phyloP scores from a whole-genome alignment of 2,888 invertebrate genomes.

The Yponomeuta plumbellus region DNA sequence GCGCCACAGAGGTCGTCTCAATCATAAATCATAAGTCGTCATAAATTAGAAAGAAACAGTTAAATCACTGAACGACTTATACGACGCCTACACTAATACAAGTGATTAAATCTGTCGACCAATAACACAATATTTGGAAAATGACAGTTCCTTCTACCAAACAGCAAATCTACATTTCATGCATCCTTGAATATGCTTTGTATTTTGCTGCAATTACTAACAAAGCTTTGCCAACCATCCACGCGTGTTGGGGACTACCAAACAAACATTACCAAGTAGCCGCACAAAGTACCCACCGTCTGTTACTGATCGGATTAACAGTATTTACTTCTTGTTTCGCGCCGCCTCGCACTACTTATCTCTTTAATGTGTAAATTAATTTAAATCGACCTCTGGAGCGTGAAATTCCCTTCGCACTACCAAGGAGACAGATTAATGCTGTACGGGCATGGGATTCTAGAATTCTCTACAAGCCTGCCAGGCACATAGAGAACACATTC shows the following conservation, averaged over 20 bases:
- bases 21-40: too few relatives aligned
- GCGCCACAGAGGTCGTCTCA: too few relatives aligned
- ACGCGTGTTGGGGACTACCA: neutral
- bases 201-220: too few relatives aligned
- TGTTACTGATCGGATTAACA: constrained; percentile 52
- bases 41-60: too few relatives aligned
- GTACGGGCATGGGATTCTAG: constrained; percentile 17
- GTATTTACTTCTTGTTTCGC: constrained; percentile 55
- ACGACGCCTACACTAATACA: too few relatives aligned
- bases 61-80: too few relatives aligned
- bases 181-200: too few relatives aligned
- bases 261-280: constrained; percentile 7
- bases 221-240: neutral
- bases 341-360: constrained; percentile 43
- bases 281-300: constrained; percentile 26
- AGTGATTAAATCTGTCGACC: too few relatives aligned
- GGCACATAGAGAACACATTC: neutral
- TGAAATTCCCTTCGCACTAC: constrained; percentile 69
- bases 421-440: constrained; percentile 58
- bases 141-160: too few relatives aligned
- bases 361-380: constrained; percentile 69
- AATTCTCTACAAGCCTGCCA: neutral
- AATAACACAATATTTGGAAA: too few relatives aligned
- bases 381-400: constrained; percentile 62
- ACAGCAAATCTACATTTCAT: too few relatives aligned